phyloP scores from a whole-genome alignment of 2,888 invertebrate genomes.

The Hydriomena furcata region DNA sequence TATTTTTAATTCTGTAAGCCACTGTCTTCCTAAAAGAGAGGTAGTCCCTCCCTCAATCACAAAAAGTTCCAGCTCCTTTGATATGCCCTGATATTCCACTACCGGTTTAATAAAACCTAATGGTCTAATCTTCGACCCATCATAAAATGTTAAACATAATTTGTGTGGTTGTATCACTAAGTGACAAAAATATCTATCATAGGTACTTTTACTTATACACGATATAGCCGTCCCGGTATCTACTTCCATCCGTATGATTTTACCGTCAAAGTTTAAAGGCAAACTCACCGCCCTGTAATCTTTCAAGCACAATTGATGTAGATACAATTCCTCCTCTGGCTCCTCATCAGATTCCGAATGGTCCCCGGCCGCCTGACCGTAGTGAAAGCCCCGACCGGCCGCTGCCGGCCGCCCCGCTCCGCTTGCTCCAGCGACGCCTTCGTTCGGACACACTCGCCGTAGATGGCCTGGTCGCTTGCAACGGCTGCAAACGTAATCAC shows the following conservation, averaged over 20 bases:
- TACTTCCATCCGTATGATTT: conserved; percentile 31
- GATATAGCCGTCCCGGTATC: conserved; percentile 36
- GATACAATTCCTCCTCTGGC: too few relatives aligned
- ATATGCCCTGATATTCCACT: conserved; percentile 10
- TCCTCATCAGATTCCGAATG: too few relatives aligned
- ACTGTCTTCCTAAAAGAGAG: conserved; percentile 34
- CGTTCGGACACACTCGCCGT: too few relatives aligned
- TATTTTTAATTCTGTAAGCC: conserved; percentile 34
- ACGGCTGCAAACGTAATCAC: too few relatives aligned
- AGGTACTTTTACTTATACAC: conserved; percentile 30
- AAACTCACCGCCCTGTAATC: background rate
- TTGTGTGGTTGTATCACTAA: background rate
- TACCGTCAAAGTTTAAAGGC: background rate
- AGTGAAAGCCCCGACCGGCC: too few relatives aligned
- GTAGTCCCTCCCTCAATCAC: conserved; percentile 31
- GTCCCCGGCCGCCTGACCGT: too few relatives aligned
- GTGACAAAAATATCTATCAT: conserved; percentile 11
- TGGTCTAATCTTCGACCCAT: conserved; percentile 24
- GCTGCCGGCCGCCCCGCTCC: too few relatives aligned
- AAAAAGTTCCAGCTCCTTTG: conserved; percentile 33
- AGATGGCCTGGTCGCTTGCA: too few relatives aligned
- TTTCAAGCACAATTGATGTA: background rate
- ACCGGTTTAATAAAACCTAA: conserved; percentile 11
- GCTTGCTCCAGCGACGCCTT: too few relatives aligned
- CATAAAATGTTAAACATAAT: conserved; percentile 28